These are phyloP conservation scores for Sardina pilchardus DNA, from an alignment of 2,113 vertebrate genomes.

Conservation along the genomic window DNA sequence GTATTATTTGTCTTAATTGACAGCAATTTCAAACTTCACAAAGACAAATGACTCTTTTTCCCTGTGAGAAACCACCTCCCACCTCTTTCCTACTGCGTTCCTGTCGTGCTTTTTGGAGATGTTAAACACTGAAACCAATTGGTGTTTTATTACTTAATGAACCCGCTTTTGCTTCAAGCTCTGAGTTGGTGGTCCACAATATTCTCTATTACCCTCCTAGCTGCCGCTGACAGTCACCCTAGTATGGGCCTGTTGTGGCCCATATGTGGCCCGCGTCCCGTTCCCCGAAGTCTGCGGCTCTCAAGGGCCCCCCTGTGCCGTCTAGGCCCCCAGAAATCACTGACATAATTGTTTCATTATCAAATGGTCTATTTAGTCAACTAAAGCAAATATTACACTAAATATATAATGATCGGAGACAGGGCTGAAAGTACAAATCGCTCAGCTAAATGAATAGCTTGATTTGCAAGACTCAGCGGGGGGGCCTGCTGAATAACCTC, in stretches of 20 bases:
- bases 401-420: constrained; percentile 24
- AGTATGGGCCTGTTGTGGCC: not conserved
- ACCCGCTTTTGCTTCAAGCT: not conserved
- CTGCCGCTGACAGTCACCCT: not conserved
- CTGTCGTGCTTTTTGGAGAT: not conserved
- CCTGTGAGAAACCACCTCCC: not conserved
- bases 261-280: not conserved
- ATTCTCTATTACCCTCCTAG: not conserved
- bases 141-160: not conserved
- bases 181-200: not conserved
- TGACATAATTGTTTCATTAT: constrained; percentile 23
- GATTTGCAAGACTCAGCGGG: constrained; percentile 33
- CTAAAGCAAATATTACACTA: constrained; percentile 17
- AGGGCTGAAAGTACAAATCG: constrained; percentile 4
- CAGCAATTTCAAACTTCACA: not conserved
- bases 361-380: constrained; percentile 21
- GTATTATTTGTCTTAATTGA: not conserved
- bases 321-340: not conserved
- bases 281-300: not conserved
- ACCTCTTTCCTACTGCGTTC: not conserved
- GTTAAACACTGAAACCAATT: not conserved
- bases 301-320: not conserved
- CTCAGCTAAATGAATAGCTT: constrained; percentile 26
- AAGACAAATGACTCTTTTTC: not conserved
- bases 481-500: constrained; percentile 20